Base-by-base conservation (phyloP, 2,113 vertebrate species). In the Cacatua alba region DNA sequence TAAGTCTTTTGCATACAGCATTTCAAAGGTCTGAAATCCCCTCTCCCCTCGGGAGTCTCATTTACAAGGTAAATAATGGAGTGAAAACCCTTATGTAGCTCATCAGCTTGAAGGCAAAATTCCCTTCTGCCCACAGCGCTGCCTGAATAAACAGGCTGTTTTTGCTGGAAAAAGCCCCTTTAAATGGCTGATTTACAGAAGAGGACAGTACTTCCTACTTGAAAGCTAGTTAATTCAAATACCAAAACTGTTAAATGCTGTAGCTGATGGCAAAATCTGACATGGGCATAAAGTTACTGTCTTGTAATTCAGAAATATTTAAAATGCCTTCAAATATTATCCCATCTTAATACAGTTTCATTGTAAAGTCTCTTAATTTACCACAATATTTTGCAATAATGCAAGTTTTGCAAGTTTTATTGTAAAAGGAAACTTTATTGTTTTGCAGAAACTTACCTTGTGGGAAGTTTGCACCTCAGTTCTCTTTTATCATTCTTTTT, bases 1-100 rank as follows among this genome's bases (percentile, higher is more conserved):
- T 5, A 31, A 37, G 49, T 26, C 44, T 71, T 96, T 97, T 96
- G 92, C 95, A 94, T 97, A 74, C 25, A 6, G 76, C 35, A 37
- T 83, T 95, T 94, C 41, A 88, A 92, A 90, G 46, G 37, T 74
- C 72, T 90, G 88, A 75, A 96, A 81, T 15, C 76, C 83, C 71
- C 79, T 88, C 60, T 92, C 24, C 82, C 88, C 80, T 80, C 24
- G 3, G 75, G 87, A 94, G 49, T 80, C 88, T 94, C 48, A 93
- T 97, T 96, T 97, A 92, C 95, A 96, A 96, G 90, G 96, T 94
- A 95, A 96, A 95, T 96, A 92, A 65, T 74, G 76, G 64, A 93
- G 60, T 62, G 37, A 37, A 37, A 37, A 75, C 68, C 79, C 55
- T 59, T 37, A 55, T 8, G 2, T 43, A 16, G 88, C 88, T 90